A percentile compares a stretch with the other conserved stretches of the same genome.
phyloP scores from a whole-genome alignment of 2,797 vertebrate species.

The Gambelia wislizenii region DNA sequence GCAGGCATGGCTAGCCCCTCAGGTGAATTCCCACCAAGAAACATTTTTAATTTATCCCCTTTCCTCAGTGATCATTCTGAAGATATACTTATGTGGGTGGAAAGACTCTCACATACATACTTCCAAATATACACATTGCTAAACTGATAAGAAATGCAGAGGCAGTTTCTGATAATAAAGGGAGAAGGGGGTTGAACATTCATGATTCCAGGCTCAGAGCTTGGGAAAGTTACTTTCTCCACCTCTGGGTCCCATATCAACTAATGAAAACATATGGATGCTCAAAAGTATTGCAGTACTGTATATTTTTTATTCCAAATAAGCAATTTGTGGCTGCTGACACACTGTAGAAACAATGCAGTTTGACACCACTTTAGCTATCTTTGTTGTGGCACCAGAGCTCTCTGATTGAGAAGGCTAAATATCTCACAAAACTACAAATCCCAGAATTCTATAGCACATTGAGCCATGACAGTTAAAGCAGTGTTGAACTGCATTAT shows the following conservation, averaged over 20 bases:
- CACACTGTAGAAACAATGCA: too few species aligned
- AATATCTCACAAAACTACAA: too few species aligned
- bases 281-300: not conserved
- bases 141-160: conserved; percentile 18
- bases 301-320: not conserved
- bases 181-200: not conserved
- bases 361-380: too few species aligned
- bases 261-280: not conserved
- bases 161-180: conserved; percentile 14
- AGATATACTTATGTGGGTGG: conserved; percentile 29
- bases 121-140: accelerated
- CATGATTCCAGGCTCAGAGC: not conserved
- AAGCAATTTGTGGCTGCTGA: not conserved
- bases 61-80: not conserved
- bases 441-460: too few species aligned
- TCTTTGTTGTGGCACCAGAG: too few species aligned
- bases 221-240: too few species aligned
- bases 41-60: conserved; percentile 42
- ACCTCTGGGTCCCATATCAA: not conserved
- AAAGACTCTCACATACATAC: not conserved
- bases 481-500: too few species aligned
- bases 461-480: too few species aligned
- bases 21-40: conserved; percentile 12
- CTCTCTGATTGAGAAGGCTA: too few species aligned
- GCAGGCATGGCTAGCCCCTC: conserved; percentile 15